Percentiles rank a stretch among this genome's conserved stretches.
These are phyloP conservation scores for Macaria notata DNA, from an alignment of 2,888 invertebrate genomes.

Conservation along the genomic window DNA sequence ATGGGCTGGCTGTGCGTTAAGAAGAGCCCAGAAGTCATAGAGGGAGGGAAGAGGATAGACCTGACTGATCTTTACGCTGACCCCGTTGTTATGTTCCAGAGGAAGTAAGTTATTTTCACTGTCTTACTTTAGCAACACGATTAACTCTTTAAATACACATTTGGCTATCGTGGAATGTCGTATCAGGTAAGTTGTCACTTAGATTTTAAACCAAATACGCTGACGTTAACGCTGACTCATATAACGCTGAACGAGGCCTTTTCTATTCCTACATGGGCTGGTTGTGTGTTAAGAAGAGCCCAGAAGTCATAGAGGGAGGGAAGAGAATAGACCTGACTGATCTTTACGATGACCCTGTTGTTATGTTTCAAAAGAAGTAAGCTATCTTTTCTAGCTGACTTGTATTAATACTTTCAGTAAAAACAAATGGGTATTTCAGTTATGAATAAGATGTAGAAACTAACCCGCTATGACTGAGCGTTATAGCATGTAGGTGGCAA, in stretches of 20 bases:
- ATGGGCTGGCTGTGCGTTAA: slow-evolving; percentile 95
- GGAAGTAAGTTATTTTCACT: slow-evolving; percentile 83
- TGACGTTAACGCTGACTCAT: slow-evolving; percentile 94
- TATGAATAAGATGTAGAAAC: no score
- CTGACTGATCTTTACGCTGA: slow-evolving; percentile 92
- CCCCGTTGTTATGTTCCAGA: slow-evolving; percentile 93
- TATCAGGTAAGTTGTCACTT: no score
- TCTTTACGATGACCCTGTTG: slow-evolving; percentile 90
- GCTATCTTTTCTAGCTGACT: slow-evolving; percentile 30
- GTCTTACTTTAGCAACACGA: no score
- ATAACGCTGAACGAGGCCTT: slow-evolving; percentile 93
- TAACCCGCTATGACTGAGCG: no score
- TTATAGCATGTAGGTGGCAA: no score
- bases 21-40: slow-evolving; percentile 93
- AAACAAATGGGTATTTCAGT: no score
- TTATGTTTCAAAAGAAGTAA: slow-evolving; percentile 93
- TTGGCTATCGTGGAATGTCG: no score
- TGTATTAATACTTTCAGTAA: no score
- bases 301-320: slow-evolving; percentile 91
- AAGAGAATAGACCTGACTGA: slow-evolving; percentile 92
- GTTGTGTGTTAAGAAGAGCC: slow-evolving; percentile 93
- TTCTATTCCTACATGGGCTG: slow-evolving; percentile 98
- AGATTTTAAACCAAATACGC: slow-evolving; percentile 84
- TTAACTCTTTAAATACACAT: no score
- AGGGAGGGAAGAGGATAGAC: slow-evolving; percentile 91